Percentiles rank a stretch among this genome's conserved stretches.
Evolutionary conservation across 2,797 vertebrate genomes (phyloP).

Genomic region (Chelonia mydas): DNA sequence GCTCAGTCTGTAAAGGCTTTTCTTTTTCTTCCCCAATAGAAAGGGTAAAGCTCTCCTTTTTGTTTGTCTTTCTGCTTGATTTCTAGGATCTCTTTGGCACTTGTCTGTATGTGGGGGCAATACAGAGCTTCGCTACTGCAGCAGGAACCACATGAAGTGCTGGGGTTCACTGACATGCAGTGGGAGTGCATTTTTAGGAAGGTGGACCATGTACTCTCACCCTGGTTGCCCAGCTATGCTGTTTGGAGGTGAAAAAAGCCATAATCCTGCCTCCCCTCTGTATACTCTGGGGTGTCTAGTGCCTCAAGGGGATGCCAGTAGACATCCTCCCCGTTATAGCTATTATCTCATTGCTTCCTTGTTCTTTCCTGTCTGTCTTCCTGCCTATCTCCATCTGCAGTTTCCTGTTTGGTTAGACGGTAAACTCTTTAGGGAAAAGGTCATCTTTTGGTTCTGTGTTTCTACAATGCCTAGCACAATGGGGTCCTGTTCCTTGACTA

Average conservation of each 20-base stretch:
- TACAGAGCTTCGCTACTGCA: neutral
- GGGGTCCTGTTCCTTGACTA: neutral
- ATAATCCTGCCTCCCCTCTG: neutral
- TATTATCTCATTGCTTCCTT: neutral
- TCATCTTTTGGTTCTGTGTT: neutral
- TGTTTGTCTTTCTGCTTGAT: neutral
- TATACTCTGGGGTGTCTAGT: neutral
- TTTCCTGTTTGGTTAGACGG: neutral
- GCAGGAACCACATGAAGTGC: neutral
- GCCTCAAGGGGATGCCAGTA: neutral
- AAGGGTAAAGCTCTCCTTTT: neutral
- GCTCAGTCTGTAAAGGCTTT: neutral
- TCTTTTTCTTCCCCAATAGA: neutral
- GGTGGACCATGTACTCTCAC: neutral
- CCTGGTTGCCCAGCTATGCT: neutral
- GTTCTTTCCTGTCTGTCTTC: neutral
- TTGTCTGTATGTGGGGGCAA: neutral
- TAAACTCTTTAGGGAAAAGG: neutral
- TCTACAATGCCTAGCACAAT: neutral
- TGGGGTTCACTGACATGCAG: neutral
- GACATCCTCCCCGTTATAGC: neutral
- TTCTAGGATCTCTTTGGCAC: neutral
- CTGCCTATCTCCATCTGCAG: neutral
- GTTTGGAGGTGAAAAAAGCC: neutral
- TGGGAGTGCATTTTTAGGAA: neutral